Base-by-base conservation (phyloP, 2,888 invertebrate species). In the Caenorhabditis doughertyi region DNA sequence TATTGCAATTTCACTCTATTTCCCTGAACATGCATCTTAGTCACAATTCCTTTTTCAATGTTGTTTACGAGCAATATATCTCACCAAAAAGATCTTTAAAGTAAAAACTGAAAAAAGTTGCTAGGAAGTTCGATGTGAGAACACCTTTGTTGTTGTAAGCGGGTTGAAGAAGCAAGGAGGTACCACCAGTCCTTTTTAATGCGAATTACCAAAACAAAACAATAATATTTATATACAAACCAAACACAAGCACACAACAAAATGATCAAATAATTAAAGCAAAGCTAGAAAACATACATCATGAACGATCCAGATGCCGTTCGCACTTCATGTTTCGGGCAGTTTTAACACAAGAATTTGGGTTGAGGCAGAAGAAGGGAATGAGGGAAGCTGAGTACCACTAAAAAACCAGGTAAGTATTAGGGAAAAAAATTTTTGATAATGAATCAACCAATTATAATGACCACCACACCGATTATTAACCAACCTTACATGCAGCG, bases 401-500 rank as follows among this genome's bases (percentile, higher is more conserved):
- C 67, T 68, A 60, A 68, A n/a, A 53, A 53, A 68, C 35, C 35
- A 35, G 55, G 29, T 68, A 35, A 42, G 39, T 39, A 39, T 67
- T 53, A 44, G 44, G 42, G 23, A 18, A 18, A 18, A 35, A 21
- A 35, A 32, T 11, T 11, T 21, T 21, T 21, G 16, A 7, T 56
- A 16, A 7, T 32, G 25, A 53, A 55, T 29, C 35, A 58, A 35
- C 32, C 18, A 44, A 18, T 32, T 8, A 18, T 3, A 29, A 47
- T 27, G 27, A 29, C n/a, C 11, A 11, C 9, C 51, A 51, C 65
- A 65, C 51, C 51, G 35, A 65, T 65, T 39, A 65, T 35, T 25
- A 32, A 71, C 58, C 71, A 71, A 71, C 71, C 70, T 58, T 70
- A 70, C 70, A 70, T 70, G 70, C 70, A 70, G 70, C 53, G 58